Base-by-base conservation (phyloP, 2,888 invertebrate genomes). In the Pachymerium ferrugineum region DNA sequence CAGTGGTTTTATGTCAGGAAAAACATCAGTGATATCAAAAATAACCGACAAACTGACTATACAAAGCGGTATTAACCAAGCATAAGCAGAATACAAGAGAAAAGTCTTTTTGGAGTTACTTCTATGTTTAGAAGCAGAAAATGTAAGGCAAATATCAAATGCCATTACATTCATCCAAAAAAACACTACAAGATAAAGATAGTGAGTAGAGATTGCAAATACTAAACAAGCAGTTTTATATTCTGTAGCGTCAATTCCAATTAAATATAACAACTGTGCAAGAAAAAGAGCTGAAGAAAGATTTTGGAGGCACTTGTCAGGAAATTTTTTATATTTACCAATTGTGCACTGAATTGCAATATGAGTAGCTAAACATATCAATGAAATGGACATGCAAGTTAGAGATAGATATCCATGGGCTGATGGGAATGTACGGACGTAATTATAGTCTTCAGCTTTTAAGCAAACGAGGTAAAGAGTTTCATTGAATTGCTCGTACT, bases 101-200 rank as follows among this genome's bases (percentile, higher is more conserved):
- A 76, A 76, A 2, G 22, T 71, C 14, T 68, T 62, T 1, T 10
- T 54, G 4, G 71, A 67, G 2, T 38, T 12, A 3, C 28, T 22
- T 22, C 28, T 70, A 3, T 16, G 8, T 28, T 35, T 54, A 28
- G 47, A 25, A 28, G 6, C 19, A n/a, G 19, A 29, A n/a, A 69
- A 77, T 75, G 19, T 84, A 62, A 81, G 78, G 79, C 82, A 84
- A 54, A 84, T 81, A 76, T 84, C 84, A 73, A 83, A 78, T 38
- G 84, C 82, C 80, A 85, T 81, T 4, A 83, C 80, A 76, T 82
- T 84, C 82, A 83, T 83, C 85, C 85, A 85, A 76, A 81, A 81
- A 78, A 85, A 84, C 1, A 83, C 79, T 0, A 83, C 80, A 31
- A 85, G 78, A 77, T 81, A 83, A 74, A 79, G 80, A 77, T 80